Conservation (phyloP, 2,888 invertebrate genomes). For the Schizaphis graminum region DNA sequence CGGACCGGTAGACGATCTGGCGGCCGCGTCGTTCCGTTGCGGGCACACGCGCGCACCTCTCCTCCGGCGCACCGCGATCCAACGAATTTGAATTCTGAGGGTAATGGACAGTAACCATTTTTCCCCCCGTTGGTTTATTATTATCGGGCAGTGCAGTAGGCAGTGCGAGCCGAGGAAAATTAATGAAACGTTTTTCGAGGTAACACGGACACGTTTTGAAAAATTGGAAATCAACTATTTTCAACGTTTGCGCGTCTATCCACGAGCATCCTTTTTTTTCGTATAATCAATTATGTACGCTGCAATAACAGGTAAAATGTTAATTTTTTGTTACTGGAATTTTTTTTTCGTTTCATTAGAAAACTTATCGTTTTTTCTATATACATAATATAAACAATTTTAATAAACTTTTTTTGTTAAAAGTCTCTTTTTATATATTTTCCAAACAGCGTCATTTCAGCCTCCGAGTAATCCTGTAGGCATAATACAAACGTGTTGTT, state of each 20-base stretch:
- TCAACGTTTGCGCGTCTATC: background rate
- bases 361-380: background rate
- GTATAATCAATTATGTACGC: background rate
- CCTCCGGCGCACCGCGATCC: background rate
- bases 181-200: background rate
- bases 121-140: background rate
- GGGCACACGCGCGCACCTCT: background rate
- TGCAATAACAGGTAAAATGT: background rate
- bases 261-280: background rate
- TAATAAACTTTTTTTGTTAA: background rate
- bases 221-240: background rate
- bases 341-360: background rate
- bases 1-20: conserved; percentile 58
- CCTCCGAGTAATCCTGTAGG: background rate
- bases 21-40: conserved; percentile 32
- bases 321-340: background rate
- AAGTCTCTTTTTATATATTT: background rate
- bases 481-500: background rate
- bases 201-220: background rate
- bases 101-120: background rate
- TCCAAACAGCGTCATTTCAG: background rate
- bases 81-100: background rate
- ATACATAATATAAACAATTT: background rate
- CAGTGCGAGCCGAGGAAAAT: background rate
- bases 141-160: too few relatives aligned